Evolutionary conservation across 2,888 invertebrate species (phyloP), one percentile per base, ranked within the genome.

Genomic region (Latrodectus hesperus): DNA sequence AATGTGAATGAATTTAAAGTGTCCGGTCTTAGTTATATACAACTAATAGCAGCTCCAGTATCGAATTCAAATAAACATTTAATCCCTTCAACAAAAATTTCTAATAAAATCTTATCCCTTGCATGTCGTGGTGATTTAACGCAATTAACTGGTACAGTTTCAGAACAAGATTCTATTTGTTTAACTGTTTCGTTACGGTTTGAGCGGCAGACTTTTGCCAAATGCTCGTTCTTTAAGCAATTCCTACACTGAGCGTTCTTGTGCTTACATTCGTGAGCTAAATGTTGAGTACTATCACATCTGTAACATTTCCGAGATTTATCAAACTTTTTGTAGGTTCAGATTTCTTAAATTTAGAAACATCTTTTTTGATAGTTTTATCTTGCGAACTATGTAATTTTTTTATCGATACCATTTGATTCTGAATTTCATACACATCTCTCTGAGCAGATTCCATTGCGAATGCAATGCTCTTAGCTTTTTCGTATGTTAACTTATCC

Each of bases 191-290:
- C 79, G 71, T 79, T 79, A 71, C 71, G 71, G 70, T 79, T 79
- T 71, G 79, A 79, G 79, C 79, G 79, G 79, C 79, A 79, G 70
- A 79, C 79, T 79, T 79, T 79, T 79, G 79, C 79, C 79, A 79
- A 79, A 79, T 79, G 79, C 71, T 60, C 60, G 79, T 79, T 79
- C 79, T 79, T 79, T 79, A 79, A 79, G 79, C 79, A 53, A 79
- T 79, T 79, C 71, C 79, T 79, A 79, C 79, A 79, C 79, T 79
- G 79, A 79, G 79, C 70, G 79, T 79, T 79, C 79, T 79, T 79
- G 79, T 79, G 79, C 79, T 79, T 79, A 79, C 79, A 79, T 79
- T 79, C 79, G 79, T 79, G 79, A 79, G 79, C 71, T 79, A 79
- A 79, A 79, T 79, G 79, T 79, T 79, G 79, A 79, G 79, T 71